Evolutionary conservation across 2,113 vertebrate genomes (phyloP), one percentile per base, ranked within the genome.

Genomic region (Pedionomus torquatus): DNA sequence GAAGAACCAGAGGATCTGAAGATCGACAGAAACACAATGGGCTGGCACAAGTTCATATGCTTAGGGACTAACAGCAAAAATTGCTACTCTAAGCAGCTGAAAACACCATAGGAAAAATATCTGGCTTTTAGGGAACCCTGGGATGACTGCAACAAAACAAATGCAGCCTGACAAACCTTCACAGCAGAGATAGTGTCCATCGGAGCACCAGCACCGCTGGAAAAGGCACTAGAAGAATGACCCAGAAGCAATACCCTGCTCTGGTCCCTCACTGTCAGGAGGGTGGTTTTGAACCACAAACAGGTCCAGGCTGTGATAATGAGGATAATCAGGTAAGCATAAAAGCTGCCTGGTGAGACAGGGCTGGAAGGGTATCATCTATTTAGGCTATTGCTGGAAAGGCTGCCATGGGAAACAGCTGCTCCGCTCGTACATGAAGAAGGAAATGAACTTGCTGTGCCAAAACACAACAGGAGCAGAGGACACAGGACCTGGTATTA

Each of bases 401-500:
- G 66, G 63, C 83, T 94, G 74, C 71, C 71, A 57, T 11, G 49
- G 88, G 85, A 96, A 96, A 90, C 92, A 92, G 88, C 94, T 83
- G 90, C 79, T 93, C 48, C 2, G 1, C 39, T 94, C 8, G 0
- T 77, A 74, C 31, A 57, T 20, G 2, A 13, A 80, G 86, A 49
- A 93, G 58, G 76, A 90, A 90, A 95, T 7, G 19, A 80, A n/a
- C 79, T 79, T 1, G 0, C 30, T 76, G 48, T 94, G 90, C 92
- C 85, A 93, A 92, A 93, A 66, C 6, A 3, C 86, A 78, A 41
- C n/a, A 4, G 75, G 63, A 93, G 31, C 71, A 16, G 49, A 80
- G 60, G 64, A n/a, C 44, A 17, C 52, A 55, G 48, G 57, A 82
- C 54, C 33, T 28, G 21, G 31, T 30, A 74, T 14, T 84, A 77